phyloP scores from a whole-genome alignment of 2,113 vertebrate species.

The Hucho hucho region DNA sequence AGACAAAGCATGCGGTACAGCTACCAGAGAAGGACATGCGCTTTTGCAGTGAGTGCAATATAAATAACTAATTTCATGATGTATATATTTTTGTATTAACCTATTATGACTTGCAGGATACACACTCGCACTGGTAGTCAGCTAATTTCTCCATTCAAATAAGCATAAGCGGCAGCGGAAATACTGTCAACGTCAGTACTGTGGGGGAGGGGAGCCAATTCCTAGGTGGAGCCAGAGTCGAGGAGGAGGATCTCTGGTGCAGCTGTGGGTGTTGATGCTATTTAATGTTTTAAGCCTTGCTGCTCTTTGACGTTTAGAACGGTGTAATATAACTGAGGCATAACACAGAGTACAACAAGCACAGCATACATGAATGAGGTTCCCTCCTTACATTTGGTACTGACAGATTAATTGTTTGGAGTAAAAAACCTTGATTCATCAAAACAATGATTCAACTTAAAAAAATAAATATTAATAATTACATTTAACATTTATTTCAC shows the following conservation, averaged over 20 bases:
- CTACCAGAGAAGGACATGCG: background rate
- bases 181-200: conserved; percentile 20
- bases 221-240: conserved; percentile 32
- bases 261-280: background rate
- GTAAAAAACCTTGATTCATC: background rate
- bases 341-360: too few relatives aligned
- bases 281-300: background rate
- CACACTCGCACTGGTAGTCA: background rate
- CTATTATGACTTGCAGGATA: conserved; percentile 5
- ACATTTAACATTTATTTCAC: too few relatives aligned
- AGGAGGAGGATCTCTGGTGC: conserved; percentile 13
- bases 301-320: background rate
- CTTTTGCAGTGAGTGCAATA: background rate
- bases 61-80: background rate
- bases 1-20: conserved; percentile 31
- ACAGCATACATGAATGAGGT: background rate
- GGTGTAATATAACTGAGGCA: background rate
- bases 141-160: conserved; percentile 18
- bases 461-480: too few relatives aligned
- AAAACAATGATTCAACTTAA: too few relatives aligned
- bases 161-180: conserved; percentile 25
- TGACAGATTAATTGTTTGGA: background rate
- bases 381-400: background rate
- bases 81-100: background rate
- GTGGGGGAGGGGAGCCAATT: conserved; percentile 29